Percentiles rank a stretch among this genome's conserved stretches.
Conservation (phyloP, 2,888 invertebrate species). For the Didymodactylos carnosus region DNA sequence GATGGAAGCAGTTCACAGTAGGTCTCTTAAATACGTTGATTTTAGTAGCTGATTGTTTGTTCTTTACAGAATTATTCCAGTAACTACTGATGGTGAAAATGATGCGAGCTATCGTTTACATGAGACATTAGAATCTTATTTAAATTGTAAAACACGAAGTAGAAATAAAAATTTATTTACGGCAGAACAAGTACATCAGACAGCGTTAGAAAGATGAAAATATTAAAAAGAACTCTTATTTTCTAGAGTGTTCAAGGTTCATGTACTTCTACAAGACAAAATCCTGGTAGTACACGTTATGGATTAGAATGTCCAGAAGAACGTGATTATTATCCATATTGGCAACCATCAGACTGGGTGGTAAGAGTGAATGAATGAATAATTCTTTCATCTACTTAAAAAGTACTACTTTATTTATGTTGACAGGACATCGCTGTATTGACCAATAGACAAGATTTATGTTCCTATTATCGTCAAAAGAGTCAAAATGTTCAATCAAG, state of each 20-base stretch:
- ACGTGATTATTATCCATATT: conserved; percentile 32
- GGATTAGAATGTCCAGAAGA: conserved; percentile 34
- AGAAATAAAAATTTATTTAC: conserved; percentile 29
- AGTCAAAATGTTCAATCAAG: conserved; percentile 22
- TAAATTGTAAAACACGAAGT: conserved; percentile 22
- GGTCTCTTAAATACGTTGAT: conserved; percentile 15
- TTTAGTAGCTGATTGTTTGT: neutral
- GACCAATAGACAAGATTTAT: conserved; percentile 16
- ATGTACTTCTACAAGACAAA: conserved; percentile 28
- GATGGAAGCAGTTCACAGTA: conserved; percentile 31
- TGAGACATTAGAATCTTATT: conserved; percentile 28
- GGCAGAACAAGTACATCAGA: conserved; percentile 27
- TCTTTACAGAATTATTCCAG: conserved; percentile 27
- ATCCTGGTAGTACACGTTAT: conserved; percentile 25
- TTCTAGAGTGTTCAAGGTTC: neutral
- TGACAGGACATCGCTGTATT: conserved; percentile 18
- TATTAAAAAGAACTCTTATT: neutral
- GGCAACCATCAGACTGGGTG: conserved; percentile 28
- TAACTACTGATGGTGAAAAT: conserved; percentile 25
- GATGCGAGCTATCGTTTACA: conserved; percentile 30
- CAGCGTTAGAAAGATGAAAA: neutral
- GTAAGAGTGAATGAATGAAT: neutral
- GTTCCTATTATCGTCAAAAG: conserved; percentile 9
- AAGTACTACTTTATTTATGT: neutral
- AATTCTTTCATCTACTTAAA: neutral